A percentile compares a stretch with the other conserved stretches of the same genome.
Conservation (phyloP, 2,888 invertebrate species). For the Andrena praecox region DNA sequence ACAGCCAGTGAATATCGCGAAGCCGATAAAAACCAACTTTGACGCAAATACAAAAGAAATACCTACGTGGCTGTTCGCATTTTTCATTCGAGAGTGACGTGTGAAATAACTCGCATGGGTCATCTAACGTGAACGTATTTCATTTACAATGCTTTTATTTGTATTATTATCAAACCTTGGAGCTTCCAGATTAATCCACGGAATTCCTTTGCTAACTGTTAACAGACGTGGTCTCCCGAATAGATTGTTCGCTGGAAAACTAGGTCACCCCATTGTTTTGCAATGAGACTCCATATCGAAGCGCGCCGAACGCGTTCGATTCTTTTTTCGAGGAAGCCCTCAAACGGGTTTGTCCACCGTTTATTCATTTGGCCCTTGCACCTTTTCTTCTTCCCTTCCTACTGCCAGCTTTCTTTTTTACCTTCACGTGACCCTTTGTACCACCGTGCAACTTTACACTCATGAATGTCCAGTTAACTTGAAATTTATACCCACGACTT, state of each 20-base stretch:
- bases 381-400: slow-evolving; percentile 24
- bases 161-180: neutral
- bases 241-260: neutral
- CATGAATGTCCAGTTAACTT: slow-evolving; percentile 60
- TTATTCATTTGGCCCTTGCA: slow-evolving; percentile 51
- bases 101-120: neutral
- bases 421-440: slow-evolving; percentile 55
- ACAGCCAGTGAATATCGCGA: neutral
- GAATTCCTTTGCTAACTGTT: neutral
- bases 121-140: neutral
- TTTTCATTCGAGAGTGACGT: slow-evolving; percentile 7
- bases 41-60: slow-evolving; percentile 27
- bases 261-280: neutral
- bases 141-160: neutral
- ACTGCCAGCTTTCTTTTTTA: slow-evolving; percentile 32
- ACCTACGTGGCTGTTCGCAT: slow-evolving; percentile 11
- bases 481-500: slow-evolving; percentile 58
- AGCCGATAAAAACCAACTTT: slow-evolving; percentile 20
- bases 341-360: slow-evolving; percentile 34
- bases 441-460: slow-evolving; percentile 53
- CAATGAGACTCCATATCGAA: neutral
- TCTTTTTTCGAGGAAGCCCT: neutral
- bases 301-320: neutral
- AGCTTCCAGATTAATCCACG: neutral
- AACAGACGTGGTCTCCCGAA: neutral